phyloP scores from a whole-genome alignment of 2,888 invertebrate species.

The Cantharis rufa region DNA sequence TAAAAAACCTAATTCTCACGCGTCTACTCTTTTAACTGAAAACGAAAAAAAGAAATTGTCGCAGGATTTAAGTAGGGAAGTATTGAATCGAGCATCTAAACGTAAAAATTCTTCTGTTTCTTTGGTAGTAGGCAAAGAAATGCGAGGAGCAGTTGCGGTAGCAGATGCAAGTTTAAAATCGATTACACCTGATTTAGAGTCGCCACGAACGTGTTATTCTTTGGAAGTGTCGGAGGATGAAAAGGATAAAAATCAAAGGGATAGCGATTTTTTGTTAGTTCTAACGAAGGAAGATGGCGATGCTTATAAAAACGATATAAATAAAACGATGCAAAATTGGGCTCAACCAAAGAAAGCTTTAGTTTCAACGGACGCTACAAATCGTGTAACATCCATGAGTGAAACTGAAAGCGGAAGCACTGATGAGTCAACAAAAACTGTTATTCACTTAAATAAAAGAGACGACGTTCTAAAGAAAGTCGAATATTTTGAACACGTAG shows the following conservation, averaged over 20 bases:
- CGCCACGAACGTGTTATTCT: constrained; percentile 58
- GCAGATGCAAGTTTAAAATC: constrained; percentile 56
- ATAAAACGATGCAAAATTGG: constrained; percentile 56
- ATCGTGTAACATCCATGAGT: constrained; percentile 61
- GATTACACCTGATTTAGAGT: constrained; percentile 47
- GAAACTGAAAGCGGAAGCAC: constrained; percentile 76
- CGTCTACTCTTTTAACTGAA: constrained; percentile 57
- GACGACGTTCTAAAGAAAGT: constrained; percentile 75
- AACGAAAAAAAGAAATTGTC: constrained; percentile 75
- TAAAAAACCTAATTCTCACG: constrained; percentile 15
- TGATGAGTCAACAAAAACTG: constrained; percentile 72
- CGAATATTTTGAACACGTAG: constrained; percentile 77
- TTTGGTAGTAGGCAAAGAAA: constrained; percentile 60
- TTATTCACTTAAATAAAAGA: constrained; percentile 64
- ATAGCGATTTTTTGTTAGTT: constrained; percentile 56
- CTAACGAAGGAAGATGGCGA: constrained; percentile 49
- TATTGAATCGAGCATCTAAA: constrained; percentile 66
- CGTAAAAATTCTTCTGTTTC: constrained; percentile 51
- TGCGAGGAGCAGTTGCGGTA: constrained; percentile 64
- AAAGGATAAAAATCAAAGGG: constrained; percentile 36
- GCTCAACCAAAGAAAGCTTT: constrained; percentile 52
- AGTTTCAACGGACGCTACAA: constrained; percentile 49
- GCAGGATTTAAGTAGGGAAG: constrained; percentile 73
- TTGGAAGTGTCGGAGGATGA: constrained; percentile 55
- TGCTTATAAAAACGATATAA: constrained; percentile 47